Evolutionary conservation across 1,140 invertebrate genomes (phyloP).

Genomic region (Neuroterus valhalla): DNA sequence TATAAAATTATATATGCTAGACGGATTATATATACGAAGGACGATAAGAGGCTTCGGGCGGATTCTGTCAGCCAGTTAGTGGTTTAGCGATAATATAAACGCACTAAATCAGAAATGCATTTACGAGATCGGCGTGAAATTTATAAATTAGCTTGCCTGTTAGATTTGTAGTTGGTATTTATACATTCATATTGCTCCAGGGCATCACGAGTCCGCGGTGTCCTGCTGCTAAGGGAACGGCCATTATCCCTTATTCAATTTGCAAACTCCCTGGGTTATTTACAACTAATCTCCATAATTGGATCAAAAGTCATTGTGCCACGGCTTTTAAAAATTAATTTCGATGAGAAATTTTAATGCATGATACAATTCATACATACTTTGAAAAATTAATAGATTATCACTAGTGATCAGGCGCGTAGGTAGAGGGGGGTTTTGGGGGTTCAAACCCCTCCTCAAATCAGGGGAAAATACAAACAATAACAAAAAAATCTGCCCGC

Average conservation of each 20-base stretch:
- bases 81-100: constrained; percentile 69
- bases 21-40: constrained; percentile 18
- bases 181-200: constrained; percentile 61
- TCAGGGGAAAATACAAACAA: no score
- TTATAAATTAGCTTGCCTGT: constrained; percentile 68
- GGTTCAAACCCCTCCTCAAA: no score
- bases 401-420: no score
- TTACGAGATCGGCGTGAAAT: constrained; percentile 68
- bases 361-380: no score
- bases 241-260: background rate
- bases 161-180: constrained; percentile 69
- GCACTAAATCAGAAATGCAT: constrained; percentile 70
- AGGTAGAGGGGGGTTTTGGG: no score
- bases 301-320: no score
- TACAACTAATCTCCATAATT: no score
- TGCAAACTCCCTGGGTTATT: no score
- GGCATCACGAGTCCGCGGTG: constrained; percentile 47
- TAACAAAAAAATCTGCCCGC: no score
- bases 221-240: constrained; percentile 55
- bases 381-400: no score
- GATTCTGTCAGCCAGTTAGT: constrained; percentile 60
- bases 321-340: no score
- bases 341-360: no score
- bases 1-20: constrained; percentile 14
- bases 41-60: constrained; percentile 36